Conservation (phyloP, 92 coral and sea anemone genomes). For the Paragorgia papillata region DNA sequence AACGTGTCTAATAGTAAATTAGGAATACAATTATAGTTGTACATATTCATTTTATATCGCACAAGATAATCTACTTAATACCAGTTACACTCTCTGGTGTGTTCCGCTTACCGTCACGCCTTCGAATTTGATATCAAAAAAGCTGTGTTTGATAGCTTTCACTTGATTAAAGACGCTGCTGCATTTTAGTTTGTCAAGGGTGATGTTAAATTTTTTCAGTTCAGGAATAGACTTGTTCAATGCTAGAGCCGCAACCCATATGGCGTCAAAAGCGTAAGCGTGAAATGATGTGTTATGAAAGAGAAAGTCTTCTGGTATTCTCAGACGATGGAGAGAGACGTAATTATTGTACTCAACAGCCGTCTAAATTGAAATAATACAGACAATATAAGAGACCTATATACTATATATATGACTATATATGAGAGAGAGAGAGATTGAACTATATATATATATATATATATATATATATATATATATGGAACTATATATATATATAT, state of each 20-base stretch:
- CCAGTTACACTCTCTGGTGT: too few species aligned
- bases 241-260: constrained; percentile 66
- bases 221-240: constrained; percentile 57
- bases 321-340: constrained; percentile 1
- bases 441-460: too few species aligned
- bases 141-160: constrained; percentile 23
- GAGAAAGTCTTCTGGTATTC: neutral
- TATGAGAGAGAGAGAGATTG: too few species aligned
- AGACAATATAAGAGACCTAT: too few species aligned
- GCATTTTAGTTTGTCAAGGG: constrained; percentile 56
- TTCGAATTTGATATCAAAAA: constrained; percentile 50
- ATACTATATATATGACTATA: too few species aligned
- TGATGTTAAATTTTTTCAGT: constrained; percentile 61
- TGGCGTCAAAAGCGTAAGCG: constrained; percentile 69
- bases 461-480: too few species aligned
- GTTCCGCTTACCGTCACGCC: constrained; percentile 85
- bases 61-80: too few species aligned
- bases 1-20: too few species aligned
- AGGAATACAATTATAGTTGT: too few species aligned
- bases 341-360: constrained; percentile 57
- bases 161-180: constrained; percentile 23
- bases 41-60: too few species aligned
- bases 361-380: constrained; percentile 47
- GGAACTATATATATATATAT: too few species aligned
- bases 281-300: neutral